phyloP scores from a whole-genome alignment of 2,888 invertebrate species.

The Laothoe populi region DNA sequence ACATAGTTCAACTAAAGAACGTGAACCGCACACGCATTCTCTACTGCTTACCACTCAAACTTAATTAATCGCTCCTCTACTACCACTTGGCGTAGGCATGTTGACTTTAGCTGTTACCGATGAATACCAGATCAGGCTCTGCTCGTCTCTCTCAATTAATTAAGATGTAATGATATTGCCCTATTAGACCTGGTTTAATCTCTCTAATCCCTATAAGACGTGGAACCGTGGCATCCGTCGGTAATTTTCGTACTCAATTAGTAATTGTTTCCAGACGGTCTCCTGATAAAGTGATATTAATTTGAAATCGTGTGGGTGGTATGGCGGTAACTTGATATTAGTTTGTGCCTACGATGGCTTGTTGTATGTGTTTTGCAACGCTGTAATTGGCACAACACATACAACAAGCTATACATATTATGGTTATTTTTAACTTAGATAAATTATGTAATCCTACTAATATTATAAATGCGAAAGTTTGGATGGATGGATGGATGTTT shows the following conservation, averaged over 20 bases:
- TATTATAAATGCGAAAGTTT: too few relatives aligned
- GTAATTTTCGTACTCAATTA: constrained; percentile 22
- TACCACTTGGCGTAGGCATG: constrained; percentile 30
- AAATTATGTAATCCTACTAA: too few relatives aligned
- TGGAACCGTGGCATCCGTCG: constrained; percentile 12
- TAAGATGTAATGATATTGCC: constrained; percentile 29
- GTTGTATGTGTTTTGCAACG: neutral
- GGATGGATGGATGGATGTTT: too few relatives aligned
- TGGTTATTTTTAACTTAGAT: too few relatives aligned
- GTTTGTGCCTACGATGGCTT: neutral
- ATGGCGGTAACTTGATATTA: neutral
- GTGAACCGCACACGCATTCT: constrained; percentile 13
- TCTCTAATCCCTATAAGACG: constrained; percentile 23
- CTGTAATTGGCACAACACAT: too few relatives aligned
- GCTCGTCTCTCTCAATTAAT: constrained; percentile 32
- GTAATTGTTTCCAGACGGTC: constrained; percentile 4
- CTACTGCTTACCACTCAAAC: constrained; percentile 6
- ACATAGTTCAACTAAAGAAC: neutral
- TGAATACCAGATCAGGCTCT: constrained; percentile 30
- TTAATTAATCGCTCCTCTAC: constrained; percentile 31
- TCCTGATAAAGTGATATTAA: constrained; percentile 1
- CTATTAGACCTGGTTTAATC: constrained; percentile 27
- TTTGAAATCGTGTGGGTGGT: neutral
- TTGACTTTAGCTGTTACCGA: constrained; percentile 36
- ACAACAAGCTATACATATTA: too few relatives aligned